These are phyloP conservation scores for Telenomus remus DNA, from an alignment of 1,140 invertebrate genomes.

Conservation along the genomic window DNA sequence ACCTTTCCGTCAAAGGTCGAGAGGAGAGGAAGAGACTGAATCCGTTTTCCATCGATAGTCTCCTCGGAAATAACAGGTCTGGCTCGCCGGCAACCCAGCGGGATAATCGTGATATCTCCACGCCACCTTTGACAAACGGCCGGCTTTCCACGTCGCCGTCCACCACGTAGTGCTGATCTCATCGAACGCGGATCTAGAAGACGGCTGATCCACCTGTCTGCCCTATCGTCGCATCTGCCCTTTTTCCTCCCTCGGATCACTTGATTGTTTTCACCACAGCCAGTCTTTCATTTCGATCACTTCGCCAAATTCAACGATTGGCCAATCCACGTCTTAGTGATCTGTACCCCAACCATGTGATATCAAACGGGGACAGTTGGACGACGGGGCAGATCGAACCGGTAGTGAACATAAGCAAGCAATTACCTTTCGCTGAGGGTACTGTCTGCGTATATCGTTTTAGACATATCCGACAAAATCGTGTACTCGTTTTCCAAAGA, in stretches of 20 bases:
- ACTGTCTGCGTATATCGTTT: conserved; percentile 65
- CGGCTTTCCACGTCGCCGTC: conserved; percentile 70
- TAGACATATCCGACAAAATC: conserved; percentile 65
- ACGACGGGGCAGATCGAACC: not conserved
- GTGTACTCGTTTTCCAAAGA: conserved; percentile 49
- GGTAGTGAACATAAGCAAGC: too few species aligned
- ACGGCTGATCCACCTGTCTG: conserved; percentile 34
- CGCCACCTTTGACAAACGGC: conserved; percentile 64
- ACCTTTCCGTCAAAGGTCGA: conserved; percentile 73
- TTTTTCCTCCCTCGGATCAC: not conserved
- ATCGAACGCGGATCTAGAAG: conserved; percentile 16
- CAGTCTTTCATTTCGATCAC: too few species aligned
- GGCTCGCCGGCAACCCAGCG: conserved; percentile 56
- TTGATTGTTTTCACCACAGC: not conserved
- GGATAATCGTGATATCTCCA: conserved; percentile 62
- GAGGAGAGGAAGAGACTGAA: conserved; percentile 80
- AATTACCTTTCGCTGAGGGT: not conserved
- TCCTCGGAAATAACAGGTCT: conserved; percentile 82
- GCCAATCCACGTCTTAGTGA: not conserved
- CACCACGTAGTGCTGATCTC: conserved; percentile 69
- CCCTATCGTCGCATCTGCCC: conserved; percentile 17
- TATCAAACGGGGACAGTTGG: not conserved
- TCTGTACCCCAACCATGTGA: not conserved
- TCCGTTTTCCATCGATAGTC: conserved; percentile 90
- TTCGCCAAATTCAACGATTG: too few species aligned